These are phyloP conservation scores for Dryadula phaetusa DNA, from an alignment of 2,888 invertebrate species.

Conservation along the genomic window DNA sequence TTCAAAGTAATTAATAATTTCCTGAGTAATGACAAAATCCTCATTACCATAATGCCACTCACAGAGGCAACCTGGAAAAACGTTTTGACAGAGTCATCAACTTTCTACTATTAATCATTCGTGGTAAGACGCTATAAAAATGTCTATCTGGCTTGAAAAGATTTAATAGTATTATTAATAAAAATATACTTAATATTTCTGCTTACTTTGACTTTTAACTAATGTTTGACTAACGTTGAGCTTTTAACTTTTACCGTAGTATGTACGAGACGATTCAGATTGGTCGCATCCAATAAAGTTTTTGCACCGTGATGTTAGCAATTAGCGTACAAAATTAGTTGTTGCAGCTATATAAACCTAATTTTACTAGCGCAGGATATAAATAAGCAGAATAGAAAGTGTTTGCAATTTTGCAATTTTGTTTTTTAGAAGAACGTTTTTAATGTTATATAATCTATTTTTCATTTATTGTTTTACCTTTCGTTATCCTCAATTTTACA, in stretches of 20 bases:
- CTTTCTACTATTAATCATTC: conserved; percentile 29
- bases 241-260: not conserved
- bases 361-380: too few species aligned
- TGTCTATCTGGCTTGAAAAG: conserved; percentile 11
- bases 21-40: conserved; percentile 27
- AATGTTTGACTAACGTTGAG: not conserved
- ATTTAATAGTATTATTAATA: conserved; percentile 13
- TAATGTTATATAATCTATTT: too few species aligned
- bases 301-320: too few species aligned
- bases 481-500: too few species aligned
- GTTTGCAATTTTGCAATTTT: too few species aligned
- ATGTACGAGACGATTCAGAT: not conserved
- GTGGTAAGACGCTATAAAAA: conserved; percentile 10
- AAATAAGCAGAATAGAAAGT: too few species aligned
- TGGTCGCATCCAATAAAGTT: not conserved
- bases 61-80: conserved; percentile 28
- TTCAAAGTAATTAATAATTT: conserved; percentile 18
- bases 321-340: too few species aligned
- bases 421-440: too few species aligned
- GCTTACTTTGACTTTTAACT: not conserved
- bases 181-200: not conserved
- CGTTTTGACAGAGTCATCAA: conserved; percentile 30
- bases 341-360: too few species aligned
- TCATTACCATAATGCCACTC: conserved; percentile 26
- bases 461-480: too few species aligned